Evolutionary conservation across 2,797 vertebrate species (phyloP), one percentile per base, ranked within the genome.

Genomic region (Hylomyscus alleni): DNA sequence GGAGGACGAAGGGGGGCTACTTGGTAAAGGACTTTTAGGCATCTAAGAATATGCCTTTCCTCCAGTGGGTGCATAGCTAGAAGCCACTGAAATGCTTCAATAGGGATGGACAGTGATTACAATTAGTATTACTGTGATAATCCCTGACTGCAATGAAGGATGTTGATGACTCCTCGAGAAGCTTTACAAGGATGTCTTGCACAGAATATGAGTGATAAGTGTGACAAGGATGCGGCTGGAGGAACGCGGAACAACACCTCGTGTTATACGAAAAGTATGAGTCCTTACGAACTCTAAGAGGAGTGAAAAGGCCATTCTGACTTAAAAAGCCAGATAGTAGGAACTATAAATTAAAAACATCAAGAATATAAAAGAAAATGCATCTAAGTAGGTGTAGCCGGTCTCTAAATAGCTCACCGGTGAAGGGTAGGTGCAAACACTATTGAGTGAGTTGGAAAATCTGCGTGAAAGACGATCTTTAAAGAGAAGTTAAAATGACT

Each of bases 321-420:
- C n/a, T 60, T 44, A 77, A 78, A 78, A 85, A 60, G 37, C 0
- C 26, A 77, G 62, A 65, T 22, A 73, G 17, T 65, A 34, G 34
- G 44, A 78, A 75, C 83, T 77, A 44, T 62, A 92, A 90, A 72
- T 82, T 17, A 77, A 92, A 37, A 40, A 82, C 6, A 72, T 73
- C 75, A 44, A 14, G 80, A 92, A 81, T 83, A n/a, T 65, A 29
- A 96, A 83, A 87, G 29, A 69, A 86, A 73, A 65, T 60, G 26
- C 24, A 73, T 75, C 17, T 14, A 85, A 52, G 13, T 47, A 34
- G 29, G 4, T 54, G 5, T 47, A 77, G 50, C 44, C 37, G 52
- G 9, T 67, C 3, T 73, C 50, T 44, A 40, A 72, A 94, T 69
- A 94, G 19, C 29, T 73, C 72, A 88, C 31, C 31, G 69, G 19